phyloP scores from a whole-genome alignment of 2,797 vertebrate genomes.

The Enteromius fasciolatus region DNA sequence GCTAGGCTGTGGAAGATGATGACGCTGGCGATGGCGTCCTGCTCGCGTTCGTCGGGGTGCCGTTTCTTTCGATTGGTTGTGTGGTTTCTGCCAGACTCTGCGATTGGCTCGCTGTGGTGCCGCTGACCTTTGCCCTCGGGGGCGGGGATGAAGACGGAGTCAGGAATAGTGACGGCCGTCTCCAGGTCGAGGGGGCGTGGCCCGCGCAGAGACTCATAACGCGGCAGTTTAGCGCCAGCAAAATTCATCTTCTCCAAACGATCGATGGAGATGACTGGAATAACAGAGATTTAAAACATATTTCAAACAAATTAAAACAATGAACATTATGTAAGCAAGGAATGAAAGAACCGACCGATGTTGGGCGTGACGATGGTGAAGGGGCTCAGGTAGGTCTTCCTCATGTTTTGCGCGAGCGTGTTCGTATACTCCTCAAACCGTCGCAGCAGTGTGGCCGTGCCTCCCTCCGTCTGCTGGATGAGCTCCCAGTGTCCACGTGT shows the following conservation, averaged over 20 bases:
- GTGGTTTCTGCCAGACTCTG: conserved; percentile 70
- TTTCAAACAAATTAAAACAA: background rate
- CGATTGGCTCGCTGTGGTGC: conserved; percentile 72
- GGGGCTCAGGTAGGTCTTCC: conserved; percentile 94
- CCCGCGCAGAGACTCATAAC: conserved; percentile 86
- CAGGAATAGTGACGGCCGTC: conserved; percentile 87
- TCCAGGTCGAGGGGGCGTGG: conserved; percentile 86
- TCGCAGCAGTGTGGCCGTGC: conserved; percentile 86
- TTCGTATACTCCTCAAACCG: conserved; percentile 91
- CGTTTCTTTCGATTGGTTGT: conserved; percentile 78
- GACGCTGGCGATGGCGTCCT: conserved; percentile 88
- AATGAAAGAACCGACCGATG: conserved; percentile 78
- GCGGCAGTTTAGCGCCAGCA: conserved; percentile 85
- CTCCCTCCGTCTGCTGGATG: conserved; percentile 91
- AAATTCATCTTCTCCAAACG: conserved; percentile 90
- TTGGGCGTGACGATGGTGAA: conserved; percentile 97
- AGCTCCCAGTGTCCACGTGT: conserved; percentile 91
- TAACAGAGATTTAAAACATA: background rate
- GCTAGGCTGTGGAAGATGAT: conserved; percentile 96
- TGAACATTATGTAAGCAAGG: background rate
- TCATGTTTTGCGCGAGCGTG: conserved; percentile 93
- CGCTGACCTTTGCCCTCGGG: conserved; percentile 74
- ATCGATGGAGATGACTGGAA: conserved; percentile 90
- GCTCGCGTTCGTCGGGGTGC: conserved; percentile 79
- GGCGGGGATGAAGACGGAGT: conserved; percentile 81